phyloP scores from a whole-genome alignment of 2,113 vertebrate genomes.

The Pachypanchax playfairii region DNA sequence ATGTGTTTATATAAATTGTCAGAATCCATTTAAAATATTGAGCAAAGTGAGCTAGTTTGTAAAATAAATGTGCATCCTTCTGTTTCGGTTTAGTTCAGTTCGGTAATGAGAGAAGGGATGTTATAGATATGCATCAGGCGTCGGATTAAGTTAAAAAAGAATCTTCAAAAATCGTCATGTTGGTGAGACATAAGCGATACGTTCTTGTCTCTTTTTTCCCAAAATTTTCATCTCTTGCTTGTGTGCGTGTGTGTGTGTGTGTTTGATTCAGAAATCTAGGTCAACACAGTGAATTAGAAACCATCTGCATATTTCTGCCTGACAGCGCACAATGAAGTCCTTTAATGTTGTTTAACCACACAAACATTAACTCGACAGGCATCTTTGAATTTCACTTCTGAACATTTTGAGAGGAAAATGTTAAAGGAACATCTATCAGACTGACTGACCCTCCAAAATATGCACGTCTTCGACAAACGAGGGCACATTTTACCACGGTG shows the following conservation, averaged over 20 bases:
- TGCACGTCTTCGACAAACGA: conserved; percentile 50
- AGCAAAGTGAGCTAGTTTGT: conserved; percentile 58
- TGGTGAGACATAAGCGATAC: conserved; percentile 10
- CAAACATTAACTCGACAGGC: conserved; percentile 39
- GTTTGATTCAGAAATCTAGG: conserved; percentile 68
- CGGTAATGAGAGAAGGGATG: conserved; percentile 48
- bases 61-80: conserved; percentile 74
- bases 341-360: conserved; percentile 32
- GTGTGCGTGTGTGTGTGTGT: conserved; percentile 17
- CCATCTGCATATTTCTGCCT: conserved; percentile 67
- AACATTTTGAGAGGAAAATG: conserved; percentile 48
- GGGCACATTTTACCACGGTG: conserved; percentile 50
- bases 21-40: conserved; percentile 82
- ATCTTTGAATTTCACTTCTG: conserved; percentile 63
- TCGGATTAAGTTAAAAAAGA: background rate
- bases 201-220: conserved; percentile 12
- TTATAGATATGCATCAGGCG: conserved; percentile 23
- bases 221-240: conserved; percentile 16
- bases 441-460: conserved; percentile 38
- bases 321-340: conserved; percentile 52
- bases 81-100: conserved; percentile 74
- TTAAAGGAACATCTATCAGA: conserved; percentile 52
- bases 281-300: conserved; percentile 68
- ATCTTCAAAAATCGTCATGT: conserved; percentile 19
- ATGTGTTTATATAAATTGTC: conserved; percentile 71